Conservation (phyloP, 2,888 invertebrate species). For the Stegana nigrithorax region DNA sequence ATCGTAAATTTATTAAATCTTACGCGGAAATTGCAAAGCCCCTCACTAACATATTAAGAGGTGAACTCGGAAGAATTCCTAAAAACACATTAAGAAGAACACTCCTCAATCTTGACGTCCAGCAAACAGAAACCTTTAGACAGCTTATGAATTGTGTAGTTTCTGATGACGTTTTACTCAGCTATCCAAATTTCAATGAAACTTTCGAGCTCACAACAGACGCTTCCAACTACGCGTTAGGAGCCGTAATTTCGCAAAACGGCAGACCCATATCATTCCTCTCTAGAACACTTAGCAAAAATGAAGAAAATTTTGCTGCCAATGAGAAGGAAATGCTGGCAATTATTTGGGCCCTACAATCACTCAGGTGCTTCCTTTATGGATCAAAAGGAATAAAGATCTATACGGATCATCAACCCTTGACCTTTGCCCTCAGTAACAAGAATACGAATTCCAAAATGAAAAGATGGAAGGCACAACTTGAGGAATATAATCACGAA, state of each 20-base stretch:
- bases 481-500: conserved; percentile 22
- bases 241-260: conserved; percentile 29
- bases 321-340: conserved; percentile 33
- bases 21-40: conserved; percentile 19
- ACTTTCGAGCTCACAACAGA: conserved; percentile 30
- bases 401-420: too few species aligned
- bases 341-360: neutral
- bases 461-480: conserved; percentile 24
- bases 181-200: conserved; percentile 27
- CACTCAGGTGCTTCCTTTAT: neutral
- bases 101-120: neutral
- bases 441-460: conserved; percentile 15
- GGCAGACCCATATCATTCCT: conserved; percentile 26
- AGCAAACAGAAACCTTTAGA: conserved; percentile 17
- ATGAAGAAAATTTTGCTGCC: conserved; percentile 28
- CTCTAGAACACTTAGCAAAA: conserved; percentile 21
- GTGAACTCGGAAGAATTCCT: neutral
- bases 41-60: conserved; percentile 7
- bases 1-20: conserved; percentile 5
- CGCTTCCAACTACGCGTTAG: conserved; percentile 31
- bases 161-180: conserved; percentile 25
- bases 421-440: neutral
- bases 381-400: too few species aligned
- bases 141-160: conserved; percentile 19
- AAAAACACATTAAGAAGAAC: conserved; percentile 3